Conservation (phyloP, 2,797 vertebrate genomes). For the Urocyon cinereoargenteus region DNA sequence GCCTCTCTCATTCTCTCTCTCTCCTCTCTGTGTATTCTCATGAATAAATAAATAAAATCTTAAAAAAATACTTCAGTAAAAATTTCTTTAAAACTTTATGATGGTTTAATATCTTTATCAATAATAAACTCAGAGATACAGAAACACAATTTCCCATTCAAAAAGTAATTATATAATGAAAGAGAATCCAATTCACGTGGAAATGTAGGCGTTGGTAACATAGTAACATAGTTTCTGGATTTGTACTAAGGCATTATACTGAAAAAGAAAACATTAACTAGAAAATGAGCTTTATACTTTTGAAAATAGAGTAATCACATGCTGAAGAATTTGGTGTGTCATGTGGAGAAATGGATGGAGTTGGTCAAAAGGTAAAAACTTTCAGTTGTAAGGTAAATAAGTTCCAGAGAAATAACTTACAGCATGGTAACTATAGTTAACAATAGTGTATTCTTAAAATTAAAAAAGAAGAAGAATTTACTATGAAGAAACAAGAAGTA, state of each 20-base stretch:
- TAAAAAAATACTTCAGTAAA: not conserved
- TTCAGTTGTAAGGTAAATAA: not conserved
- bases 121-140: not conserved
- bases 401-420: not conserved
- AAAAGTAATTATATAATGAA: conserved; percentile 48
- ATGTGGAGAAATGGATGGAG: not conserved
- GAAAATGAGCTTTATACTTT: not conserved
- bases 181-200: not conserved
- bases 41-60: not conserved
- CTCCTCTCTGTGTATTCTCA: too few species aligned
- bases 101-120: not conserved
- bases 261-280: not conserved
- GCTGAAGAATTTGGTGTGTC: not conserved
- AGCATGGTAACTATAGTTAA: not conserved
- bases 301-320: not conserved
- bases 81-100: not conserved
- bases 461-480: not conserved
- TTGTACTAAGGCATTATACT: not conserved
- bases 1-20: too few species aligned
- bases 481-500: not conserved
- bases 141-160: not conserved
- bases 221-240: not conserved
- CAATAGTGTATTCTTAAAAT: not conserved
- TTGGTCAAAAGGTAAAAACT: not conserved
- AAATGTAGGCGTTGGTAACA: not conserved